Conservation (phyloP, 2,888 invertebrate species). For the Hyles lineata region DNA sequence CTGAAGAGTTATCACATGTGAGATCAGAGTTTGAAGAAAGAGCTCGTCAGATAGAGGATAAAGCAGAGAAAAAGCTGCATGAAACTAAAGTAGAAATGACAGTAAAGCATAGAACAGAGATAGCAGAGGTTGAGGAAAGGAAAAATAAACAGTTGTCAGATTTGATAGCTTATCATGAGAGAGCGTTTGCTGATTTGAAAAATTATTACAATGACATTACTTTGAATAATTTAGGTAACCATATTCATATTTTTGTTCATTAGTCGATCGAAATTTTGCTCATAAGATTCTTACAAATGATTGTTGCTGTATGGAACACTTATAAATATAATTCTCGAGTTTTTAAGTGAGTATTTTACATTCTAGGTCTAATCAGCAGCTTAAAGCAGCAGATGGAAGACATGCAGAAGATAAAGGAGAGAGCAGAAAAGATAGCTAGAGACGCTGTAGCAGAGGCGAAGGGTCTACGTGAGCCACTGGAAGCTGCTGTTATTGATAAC, state of each 20-base stretch:
- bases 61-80: conserved; percentile 89
- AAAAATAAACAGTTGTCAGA: conserved; percentile 94
- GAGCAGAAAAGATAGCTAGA: conserved; percentile 89
- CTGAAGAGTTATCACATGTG: conserved; percentile 88
- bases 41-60: conserved; percentile 81
- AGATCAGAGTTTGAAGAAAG: conserved; percentile 80
- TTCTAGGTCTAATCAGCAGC: conserved; percentile 89
- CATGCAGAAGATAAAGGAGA: conserved; percentile 90
- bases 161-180: conserved; percentile 92
- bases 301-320: too few relatives aligned
- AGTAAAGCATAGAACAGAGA: conserved; percentile 91
- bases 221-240: conserved; percentile 92
- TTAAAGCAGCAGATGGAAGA: conserved; percentile 91
- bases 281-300: too few relatives aligned
- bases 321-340: too few relatives aligned
- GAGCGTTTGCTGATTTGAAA: conserved; percentile 94
- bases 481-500: conserved; percentile 88
- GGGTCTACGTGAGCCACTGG: conserved; percentile 89
- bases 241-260: background rate
- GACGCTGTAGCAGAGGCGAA: conserved; percentile 91
- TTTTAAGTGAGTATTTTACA: background rate
- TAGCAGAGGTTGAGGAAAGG: conserved; percentile 95
- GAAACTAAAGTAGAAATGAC: conserved; percentile 89
- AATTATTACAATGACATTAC: conserved; percentile 98
- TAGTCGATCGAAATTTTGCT: too few relatives aligned